Evolutionary conservation across 2,797 vertebrate species (phyloP), one percentile per base, ranked within the genome.

Genomic region (Enteromius thamalakanensis): DNA sequence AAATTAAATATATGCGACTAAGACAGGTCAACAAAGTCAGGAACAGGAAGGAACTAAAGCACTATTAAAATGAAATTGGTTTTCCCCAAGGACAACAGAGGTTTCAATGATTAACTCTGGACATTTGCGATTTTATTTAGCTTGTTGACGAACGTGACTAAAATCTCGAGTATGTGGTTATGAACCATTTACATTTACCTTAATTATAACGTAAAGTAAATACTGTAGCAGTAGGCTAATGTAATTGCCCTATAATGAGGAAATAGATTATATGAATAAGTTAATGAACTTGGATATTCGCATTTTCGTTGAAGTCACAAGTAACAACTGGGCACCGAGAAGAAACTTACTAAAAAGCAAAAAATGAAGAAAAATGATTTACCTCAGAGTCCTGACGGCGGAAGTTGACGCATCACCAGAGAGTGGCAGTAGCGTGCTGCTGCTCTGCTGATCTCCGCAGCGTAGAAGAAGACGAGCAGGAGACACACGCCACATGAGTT

Each of bases 401-500:
- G 3, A 17, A 37, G 37, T 64, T 65, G 29, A 4, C 4, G 3
- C 1, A 1, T 7, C 21, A 11, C 51, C 81, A 17, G 37, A 14
- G 29, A 26, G 81, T 0, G 81, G 81, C 81, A 40, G 74, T 83
- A 26, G 9, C n/a, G 19, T 51, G 40, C 37, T 34, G 74, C 12
- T 14, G 29, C 19, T 19, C 19, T 23, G 26, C 65, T 69, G 29
- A 51, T 17, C 23, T 77, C 37, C 11, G 26, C 12, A n/a, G 21
- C 19, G 51, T 40, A 60, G 74, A 83, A 4, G 74, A 83, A 83
- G 74, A 60, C 23, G 32, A 68, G 9, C 26, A 47, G 19, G 14
- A 19, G 11, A 19, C 3, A 37, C 23, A 69, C 19, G 5, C 17
- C 62, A 34, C 74, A 19, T 0, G 74, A 49, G 64, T 70, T 77